phyloP scores from a whole-genome alignment of 2,797 vertebrate genomes.

The Tragopan temminckii region DNA sequence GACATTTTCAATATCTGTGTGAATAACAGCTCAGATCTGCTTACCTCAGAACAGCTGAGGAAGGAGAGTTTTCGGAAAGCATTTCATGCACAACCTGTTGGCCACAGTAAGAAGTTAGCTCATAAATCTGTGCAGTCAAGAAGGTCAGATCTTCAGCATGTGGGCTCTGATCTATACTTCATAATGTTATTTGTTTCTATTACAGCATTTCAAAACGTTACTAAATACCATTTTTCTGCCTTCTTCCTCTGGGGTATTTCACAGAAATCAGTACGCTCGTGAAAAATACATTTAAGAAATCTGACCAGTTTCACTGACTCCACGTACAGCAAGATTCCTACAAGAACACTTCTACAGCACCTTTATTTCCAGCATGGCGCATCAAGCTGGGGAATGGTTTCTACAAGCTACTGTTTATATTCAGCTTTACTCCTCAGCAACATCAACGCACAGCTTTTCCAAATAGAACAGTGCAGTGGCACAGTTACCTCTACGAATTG shows the following conservation, averaged over 20 bases:
- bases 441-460: not conserved
- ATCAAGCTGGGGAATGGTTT: not conserved
- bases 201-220: not conserved
- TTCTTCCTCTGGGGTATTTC: not conserved
- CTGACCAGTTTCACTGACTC: not conserved
- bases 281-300: not conserved
- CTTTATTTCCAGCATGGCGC: not conserved
- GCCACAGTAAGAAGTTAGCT: conserved; percentile 28
- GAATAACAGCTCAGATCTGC: not conserved
- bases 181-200: not conserved
- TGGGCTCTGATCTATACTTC: not conserved
- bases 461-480: not conserved
- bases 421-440: not conserved
- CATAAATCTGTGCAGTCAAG: not conserved
- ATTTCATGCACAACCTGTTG: conserved; percentile 89
- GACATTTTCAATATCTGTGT: not conserved
- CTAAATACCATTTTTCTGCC: not conserved
- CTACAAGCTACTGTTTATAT: not conserved
- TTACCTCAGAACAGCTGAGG: conserved; percentile 87
- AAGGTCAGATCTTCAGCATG: not conserved
- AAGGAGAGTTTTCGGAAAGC: conserved; percentile 84
- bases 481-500: conserved; percentile 91
- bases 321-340: not conserved
- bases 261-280: not conserved
- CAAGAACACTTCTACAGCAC: accelerated